A percentile compares a stretch with the other conserved stretches of the same genome.
These are phyloP conservation scores for Cotesia congregata DNA, from an alignment of 2,888 invertebrate species.

Conservation along the genomic window DNA sequence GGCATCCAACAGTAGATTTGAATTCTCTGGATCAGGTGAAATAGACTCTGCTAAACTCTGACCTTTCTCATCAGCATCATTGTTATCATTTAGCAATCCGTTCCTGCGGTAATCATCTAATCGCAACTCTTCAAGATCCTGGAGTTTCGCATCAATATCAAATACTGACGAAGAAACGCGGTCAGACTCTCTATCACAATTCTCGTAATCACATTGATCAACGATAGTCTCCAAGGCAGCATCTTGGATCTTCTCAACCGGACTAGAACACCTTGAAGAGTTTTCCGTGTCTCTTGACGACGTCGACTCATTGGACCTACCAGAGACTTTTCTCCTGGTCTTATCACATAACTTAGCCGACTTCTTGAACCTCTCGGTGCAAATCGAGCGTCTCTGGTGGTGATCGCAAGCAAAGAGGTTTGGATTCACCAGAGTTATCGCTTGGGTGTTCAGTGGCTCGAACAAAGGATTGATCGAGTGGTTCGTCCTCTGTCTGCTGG, in stretches of 20 bases:
- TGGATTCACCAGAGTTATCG: constrained; percentile 65
- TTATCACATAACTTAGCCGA: constrained; percentile 22
- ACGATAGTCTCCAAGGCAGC: constrained; percentile 18
- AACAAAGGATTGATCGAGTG: constrained; percentile 60
- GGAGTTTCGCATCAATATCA: constrained; percentile 55
- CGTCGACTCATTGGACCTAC: constrained; percentile 53
- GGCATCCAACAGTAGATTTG: constrained; percentile 75
- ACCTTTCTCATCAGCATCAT: constrained; percentile 43
- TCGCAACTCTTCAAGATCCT: constrained; percentile 57
- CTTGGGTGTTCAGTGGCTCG: constrained; percentile 64
- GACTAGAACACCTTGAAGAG: constrained; percentile 62
- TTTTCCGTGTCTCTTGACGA: constrained; percentile 60
- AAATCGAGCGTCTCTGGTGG: constrained; percentile 47
- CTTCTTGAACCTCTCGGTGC: constrained; percentile 40
- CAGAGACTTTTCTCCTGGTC: constrained; percentile 20
- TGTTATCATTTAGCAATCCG: constrained; percentile 44
- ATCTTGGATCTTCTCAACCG: constrained; percentile 36
- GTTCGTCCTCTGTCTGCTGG: constrained; percentile 57
- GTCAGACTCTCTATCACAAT: constrained; percentile 49
- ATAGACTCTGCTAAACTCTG: constrained; percentile 46
- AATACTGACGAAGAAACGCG: constrained; percentile 42
- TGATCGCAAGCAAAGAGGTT: constrained; percentile 57
- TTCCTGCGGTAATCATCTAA: constrained; percentile 49
- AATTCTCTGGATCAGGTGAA: constrained; percentile 53
- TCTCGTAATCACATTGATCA: constrained; percentile 44